Base-by-base conservation (phyloP, 2,113 vertebrate species). In the Neolamprologus cancellatus region DNA sequence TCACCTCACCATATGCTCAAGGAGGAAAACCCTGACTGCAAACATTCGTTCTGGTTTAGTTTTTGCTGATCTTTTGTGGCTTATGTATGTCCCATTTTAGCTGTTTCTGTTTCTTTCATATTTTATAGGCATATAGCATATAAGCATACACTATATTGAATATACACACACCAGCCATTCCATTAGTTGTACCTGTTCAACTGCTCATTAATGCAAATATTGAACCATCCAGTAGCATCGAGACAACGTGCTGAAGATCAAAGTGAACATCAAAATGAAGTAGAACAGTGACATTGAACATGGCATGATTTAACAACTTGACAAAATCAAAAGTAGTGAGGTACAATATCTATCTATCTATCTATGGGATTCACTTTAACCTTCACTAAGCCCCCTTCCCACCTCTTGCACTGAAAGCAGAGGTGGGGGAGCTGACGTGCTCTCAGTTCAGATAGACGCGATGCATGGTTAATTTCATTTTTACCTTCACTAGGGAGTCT, bases 231-330 rank as follows among this genome's bases (percentile, higher is more conserved):
- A 59, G 28, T 10, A 17, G 28, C 55, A 32, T 32, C 2, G 11
- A 61, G 57, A 61, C 57, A 32, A 61, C 2, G 2, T 32, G 8
- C 28, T 32, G 57, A 59, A 59, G 8, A 10, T 59, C 55, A 32
- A 57, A 8, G 13, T 57, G 54, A 57, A 57, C 23, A 57, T 57
- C 54, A 57, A 25, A 57, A 57, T 57, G 15, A 59, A 15, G 54
- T 8, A 57, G 54, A 28, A 57, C 23, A 14, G 14, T 30, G 28
- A 59, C 55, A 0, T 32, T 32, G 28, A 32, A 18, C 15, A 10
- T 32, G 55, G 55, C 55, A 59, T 32, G 57, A 61, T 0, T 18
- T 2, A 32, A 59, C 15, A 17, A 0, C 25, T 59, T 59, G 28
- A 17, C 5, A 32, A 6, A 59, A 59, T 30, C 8, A 17, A 59